Evolutionary conservation across 2,888 invertebrate species (phyloP), one percentile per base, ranked within the genome.

Genomic region (Pammene aurita): DNA sequence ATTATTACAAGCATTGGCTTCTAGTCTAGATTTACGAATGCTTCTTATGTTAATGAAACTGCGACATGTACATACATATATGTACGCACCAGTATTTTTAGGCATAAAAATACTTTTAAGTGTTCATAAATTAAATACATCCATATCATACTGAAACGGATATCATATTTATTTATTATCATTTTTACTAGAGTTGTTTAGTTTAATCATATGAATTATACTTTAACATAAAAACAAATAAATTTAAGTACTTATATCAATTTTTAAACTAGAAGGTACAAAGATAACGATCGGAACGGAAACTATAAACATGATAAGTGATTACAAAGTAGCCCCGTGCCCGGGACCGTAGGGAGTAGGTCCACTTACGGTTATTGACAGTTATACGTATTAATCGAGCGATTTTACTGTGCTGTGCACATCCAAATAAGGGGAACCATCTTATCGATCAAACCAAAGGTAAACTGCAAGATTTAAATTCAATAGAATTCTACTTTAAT

Each of bases 301-400:
- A 68, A 44, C 57, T 13, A 64, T 68, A 67, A 50, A 57, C 48
- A 67, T 42, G 50, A 26, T 26, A 26, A 26, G 26, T 26, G 26
- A 13, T 57, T 56, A 42, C 34, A 18, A 50, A 50, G 62, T 38
- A 16, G 42, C 62, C 60, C 54, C 41, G 50, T 11, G 61, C n/a
- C 54, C 34, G 5, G 48, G 50, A 18, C 68, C 57, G 38, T 44
- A 26, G 57, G 63, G 63, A 48, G 58, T 58, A 34, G 34, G 34
- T 10, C 57, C 63, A 58, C 63, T 68, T 46, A 68, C 68, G 57
- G 68, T 64, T 68, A 68, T 68, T 58, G 44, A 57, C 68, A 52
- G 63, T 68, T 62, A 41, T 56, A 34, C 35, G 16, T 63, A 68
- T 68, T 63, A 35, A 68, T 68, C 44, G 63, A 44, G n/a, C 5